phyloP scores from a whole-genome alignment of 64 coral and sea anemone species.

The Acropora yongei region DNA sequence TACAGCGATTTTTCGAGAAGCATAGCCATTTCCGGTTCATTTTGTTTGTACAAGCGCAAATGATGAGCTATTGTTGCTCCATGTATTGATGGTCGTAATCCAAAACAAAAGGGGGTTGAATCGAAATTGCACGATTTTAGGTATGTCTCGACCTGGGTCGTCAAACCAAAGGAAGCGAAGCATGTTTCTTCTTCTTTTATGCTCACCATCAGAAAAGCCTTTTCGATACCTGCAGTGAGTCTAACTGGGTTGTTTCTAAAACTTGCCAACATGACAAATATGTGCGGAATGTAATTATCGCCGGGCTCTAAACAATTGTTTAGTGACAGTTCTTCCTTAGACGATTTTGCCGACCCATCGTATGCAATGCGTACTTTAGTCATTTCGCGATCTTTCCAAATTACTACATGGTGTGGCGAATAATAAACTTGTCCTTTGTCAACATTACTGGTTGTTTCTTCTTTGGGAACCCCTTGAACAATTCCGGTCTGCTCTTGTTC shows the following conservation, averaged over 20 bases:
- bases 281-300: slow-evolving; percentile 26
- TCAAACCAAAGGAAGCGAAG: slow-evolving; percentile 47
- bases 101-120: slow-evolving; percentile 51
- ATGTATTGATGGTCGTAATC: slow-evolving; percentile 27
- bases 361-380: slow-evolving; percentile 77
- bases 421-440: slow-evolving; percentile 52
- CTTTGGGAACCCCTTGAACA: slow-evolving; percentile 47
- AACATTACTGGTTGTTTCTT: slow-evolving; percentile 16
- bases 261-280: slow-evolving; percentile 34
- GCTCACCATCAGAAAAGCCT: slow-evolving; percentile 49
- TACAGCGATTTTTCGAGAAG: slow-evolving; percentile 31
- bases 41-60: slow-evolving; percentile 14
- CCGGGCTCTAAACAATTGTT: slow-evolving; percentile 52
- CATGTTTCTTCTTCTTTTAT: slow-evolving; percentile 48
- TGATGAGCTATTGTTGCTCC: slow-evolving; percentile 54
- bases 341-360: slow-evolving; percentile 68
- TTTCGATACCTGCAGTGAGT: slow-evolving; percentile 54
- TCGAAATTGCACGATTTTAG: slow-evolving; percentile 25
- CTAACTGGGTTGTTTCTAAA: slow-evolving; percentile 21
- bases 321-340: slow-evolving; percentile 23
- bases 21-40: slow-evolving; percentile 38
- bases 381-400: slow-evolving; percentile 62
- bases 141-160: slow-evolving; percentile 3
- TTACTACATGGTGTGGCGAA: slow-evolving; percentile 70
- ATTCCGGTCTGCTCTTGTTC: slow-evolving; percentile 82